Conservation (phyloP, 2,113 vertebrate species). For the Clarias magur region DNA sequence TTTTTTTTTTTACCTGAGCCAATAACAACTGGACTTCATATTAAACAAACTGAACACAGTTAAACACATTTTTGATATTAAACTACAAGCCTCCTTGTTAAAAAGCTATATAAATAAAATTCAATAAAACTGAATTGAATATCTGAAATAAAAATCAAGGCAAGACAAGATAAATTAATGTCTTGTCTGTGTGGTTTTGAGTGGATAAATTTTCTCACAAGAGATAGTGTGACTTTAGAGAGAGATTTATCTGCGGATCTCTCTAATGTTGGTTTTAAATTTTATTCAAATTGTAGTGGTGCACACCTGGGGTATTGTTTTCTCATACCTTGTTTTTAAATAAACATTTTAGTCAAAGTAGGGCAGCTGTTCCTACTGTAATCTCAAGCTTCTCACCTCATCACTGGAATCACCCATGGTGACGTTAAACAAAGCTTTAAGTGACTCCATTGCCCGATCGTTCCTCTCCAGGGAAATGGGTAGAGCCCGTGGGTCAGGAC, state of each 20-base stretch:
- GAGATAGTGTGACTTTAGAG: not conserved
- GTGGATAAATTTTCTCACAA: not conserved
- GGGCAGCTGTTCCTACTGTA: not conserved
- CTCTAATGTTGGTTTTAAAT: not conserved
- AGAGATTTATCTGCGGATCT: not conserved
- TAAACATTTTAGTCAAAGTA: not conserved
- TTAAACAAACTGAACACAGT: no score
- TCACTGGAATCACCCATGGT: constrained; percentile 85
- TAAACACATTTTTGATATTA: no score
- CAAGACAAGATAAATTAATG: not conserved
- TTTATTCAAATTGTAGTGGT: not conserved
- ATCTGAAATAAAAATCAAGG: not conserved
- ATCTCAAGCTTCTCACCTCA: constrained; percentile 76
- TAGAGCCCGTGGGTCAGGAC: constrained; percentile 72
- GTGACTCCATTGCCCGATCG: constrained; percentile 88
- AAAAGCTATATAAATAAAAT: no score
- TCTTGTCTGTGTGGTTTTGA: not conserved
- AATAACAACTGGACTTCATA: no score
- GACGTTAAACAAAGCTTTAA: constrained; percentile 96
- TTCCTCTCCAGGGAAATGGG: constrained; percentile 83
- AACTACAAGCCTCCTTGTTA: no score
- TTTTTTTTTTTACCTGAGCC: no score
- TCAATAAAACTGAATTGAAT: not conserved
- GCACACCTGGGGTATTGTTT: not conserved
- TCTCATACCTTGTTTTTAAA: not conserved